A percentile compares a stretch with the other conserved stretches of the same genome.
These are phyloP conservation scores for Cynaeus angustus DNA, from an alignment of 2,888 invertebrate species.

Conservation along the genomic window DNA sequence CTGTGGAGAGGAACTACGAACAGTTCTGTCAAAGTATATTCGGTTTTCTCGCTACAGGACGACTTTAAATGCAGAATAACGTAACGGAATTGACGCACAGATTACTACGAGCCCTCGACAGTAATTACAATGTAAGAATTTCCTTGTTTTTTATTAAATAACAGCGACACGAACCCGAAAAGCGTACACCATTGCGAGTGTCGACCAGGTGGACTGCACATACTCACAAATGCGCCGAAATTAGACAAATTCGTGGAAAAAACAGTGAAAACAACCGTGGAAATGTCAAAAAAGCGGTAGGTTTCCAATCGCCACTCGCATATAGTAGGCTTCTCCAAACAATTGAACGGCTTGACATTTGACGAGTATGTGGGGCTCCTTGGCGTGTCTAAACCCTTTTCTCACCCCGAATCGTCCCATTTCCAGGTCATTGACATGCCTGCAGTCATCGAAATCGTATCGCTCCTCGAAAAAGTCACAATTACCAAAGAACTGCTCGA, in stretches of 20 bases:
- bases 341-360: conserved; percentile 5
- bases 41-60: conserved; percentile 72
- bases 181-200: conserved; percentile 43
- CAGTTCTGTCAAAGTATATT: conserved; percentile 70
- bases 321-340: conserved; percentile 7
- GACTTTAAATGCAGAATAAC: conserved; percentile 86
- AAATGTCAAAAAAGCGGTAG: conserved; percentile 22
- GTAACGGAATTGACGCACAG: conserved; percentile 94
- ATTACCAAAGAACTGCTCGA: conserved; percentile 93
- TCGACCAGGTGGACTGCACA: conserved; percentile 67
- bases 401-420: conserved; percentile 34
- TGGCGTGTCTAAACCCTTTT: neutral
- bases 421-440: conserved; percentile 96
- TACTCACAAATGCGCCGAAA: neutral
- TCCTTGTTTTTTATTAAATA: conserved; percentile 34
- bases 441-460: conserved; percentile 93
- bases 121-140: conserved; percentile 97
- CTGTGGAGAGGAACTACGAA: conserved; percentile 71
- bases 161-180: conserved; percentile 27
- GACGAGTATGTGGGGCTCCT: conserved; percentile 4
- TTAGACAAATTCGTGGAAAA: conserved; percentile 52
- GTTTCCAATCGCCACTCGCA: neutral
- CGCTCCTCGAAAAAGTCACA: conserved; percentile 91
- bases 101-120: conserved; percentile 97
- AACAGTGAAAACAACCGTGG: neutral